Base-by-base conservation (phyloP, 53 echinoderm and acorn worm genomes). In the Luidia sarsii region DNA sequence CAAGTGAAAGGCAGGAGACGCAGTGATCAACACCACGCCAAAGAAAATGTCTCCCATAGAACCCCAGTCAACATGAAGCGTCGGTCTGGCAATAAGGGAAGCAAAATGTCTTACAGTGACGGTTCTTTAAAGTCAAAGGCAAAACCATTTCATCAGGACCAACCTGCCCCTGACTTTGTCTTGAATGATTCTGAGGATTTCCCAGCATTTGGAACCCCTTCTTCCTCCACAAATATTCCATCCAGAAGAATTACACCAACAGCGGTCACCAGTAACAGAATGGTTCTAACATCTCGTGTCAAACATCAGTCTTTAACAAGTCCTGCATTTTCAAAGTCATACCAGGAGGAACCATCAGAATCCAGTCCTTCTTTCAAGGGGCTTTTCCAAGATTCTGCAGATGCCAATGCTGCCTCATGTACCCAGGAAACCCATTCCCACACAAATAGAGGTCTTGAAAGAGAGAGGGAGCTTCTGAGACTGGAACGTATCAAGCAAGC, bases 161-260 rank as follows among this genome's bases (percentile, higher is more conserved):
- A 48, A 14, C 50, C 15, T 3, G 34, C 71, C 25, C 85, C 82
- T 82, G 66, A 75, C 48, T 92, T 92, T 59, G 65, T 77, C 24
- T 56, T 95, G 16, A 75, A 88, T 29, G 89, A 79, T 79, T 38
- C 84, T 14, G 56, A 74, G 48, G 95, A 95, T 20, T 95, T 95
- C 48, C 95, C 95, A 11, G 61, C 90, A 1, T 86, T 95, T 14
- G 88, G 89, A 27, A 18, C 61, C 48, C 35, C 73, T 16, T 37
- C 59, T 31, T 4, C 61, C 3, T 35, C 43, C 54, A 4, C 53
- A 65, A 57, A 50, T 13, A 71, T 75, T 16, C 48, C 77, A 30
- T 88, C 88, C 30, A 87, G 92, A 46, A 85, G 95, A 80, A 95
- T 95, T 33, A 92, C 92, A 41, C 95, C 92, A 50, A 95, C 95